A percentile compares a stretch with the other conserved stretches of the same genome.
Evolutionary conservation across 2,888 invertebrate genomes (phyloP).

Genomic region (Chesias legatella): DNA sequence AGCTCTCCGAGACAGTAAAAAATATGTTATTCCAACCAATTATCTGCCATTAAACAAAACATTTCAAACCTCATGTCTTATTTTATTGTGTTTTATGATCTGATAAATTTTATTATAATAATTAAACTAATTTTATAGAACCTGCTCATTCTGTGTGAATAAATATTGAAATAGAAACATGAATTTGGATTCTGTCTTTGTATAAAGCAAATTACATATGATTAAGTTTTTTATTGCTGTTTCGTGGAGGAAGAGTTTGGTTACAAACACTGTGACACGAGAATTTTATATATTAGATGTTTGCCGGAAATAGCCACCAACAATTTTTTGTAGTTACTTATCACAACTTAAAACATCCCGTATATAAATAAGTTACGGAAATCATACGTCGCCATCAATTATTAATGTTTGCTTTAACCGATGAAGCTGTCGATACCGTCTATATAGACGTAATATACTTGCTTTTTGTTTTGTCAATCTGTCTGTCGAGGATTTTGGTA

Average conservation of each 20-base stretch:
- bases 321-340: no score
- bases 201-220: no score
- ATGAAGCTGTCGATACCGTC: conserved; percentile 67
- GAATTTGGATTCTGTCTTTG: background rate
- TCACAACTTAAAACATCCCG: conserved; percentile 32
- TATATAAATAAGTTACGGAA: conserved; percentile 58
- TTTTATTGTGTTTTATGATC: conserved; percentile 45
- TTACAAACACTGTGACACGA: no score
- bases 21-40: conserved; percentile 69
- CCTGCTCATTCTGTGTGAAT: conserved; percentile 18
- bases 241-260: no score
- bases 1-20: conserved; percentile 67
- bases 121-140: conserved; percentile 22
- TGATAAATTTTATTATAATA: conserved; percentile 27
- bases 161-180: conserved; percentile 4
- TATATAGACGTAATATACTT: conserved; percentile 60
- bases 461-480: conserved; percentile 73
- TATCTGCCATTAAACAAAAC: conserved; percentile 66
- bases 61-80: conserved; percentile 50
- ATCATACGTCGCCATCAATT: conserved; percentile 65
- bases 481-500: conserved; percentile 50
- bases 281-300: no score
- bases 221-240: no score
- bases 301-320: no score
- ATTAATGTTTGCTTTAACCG: conserved; percentile 69